Evolutionary conservation across 2,888 invertebrate species (phyloP).

Genomic region (Carabus problematicus): DNA sequence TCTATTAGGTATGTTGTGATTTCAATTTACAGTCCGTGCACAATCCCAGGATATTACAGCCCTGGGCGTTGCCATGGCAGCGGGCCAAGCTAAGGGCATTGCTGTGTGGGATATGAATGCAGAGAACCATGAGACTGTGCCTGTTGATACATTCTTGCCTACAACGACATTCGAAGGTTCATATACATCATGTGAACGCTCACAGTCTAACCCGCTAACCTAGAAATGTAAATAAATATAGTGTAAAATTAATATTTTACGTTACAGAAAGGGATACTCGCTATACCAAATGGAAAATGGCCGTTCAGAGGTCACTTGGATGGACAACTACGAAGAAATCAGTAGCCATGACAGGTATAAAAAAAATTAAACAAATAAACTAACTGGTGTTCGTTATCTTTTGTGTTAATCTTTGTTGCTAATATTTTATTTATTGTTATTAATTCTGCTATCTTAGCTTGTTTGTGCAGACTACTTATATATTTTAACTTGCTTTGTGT

Average conservation of each 20-base stretch:
- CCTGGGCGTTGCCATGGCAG: slow-evolving; percentile 92
- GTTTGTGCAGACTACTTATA: too few relatives aligned
- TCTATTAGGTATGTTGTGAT: background rate
- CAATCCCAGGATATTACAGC: slow-evolving; percentile 89
- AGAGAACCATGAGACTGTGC: slow-evolving; percentile 65
- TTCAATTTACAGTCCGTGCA: slow-evolving; percentile 69
- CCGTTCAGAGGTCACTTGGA: slow-evolving; percentile 88
- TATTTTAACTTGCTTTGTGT: background rate
- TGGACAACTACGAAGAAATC: slow-evolving; percentile 84
- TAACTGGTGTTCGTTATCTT: too few relatives aligned
- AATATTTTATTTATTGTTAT: background rate
- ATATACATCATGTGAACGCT: slow-evolving; percentile 8
- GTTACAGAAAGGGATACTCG: slow-evolving; percentile 73
- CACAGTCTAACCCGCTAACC: background rate
- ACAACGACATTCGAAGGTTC: slow-evolving; percentile 79
- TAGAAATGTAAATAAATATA: background rate
- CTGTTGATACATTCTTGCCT: slow-evolving; percentile 80
- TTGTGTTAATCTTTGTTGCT: too few relatives aligned
- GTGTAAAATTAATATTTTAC: slow-evolving; percentile 40
- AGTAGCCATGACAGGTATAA: slow-evolving; percentile 77
- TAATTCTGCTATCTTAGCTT: background rate
- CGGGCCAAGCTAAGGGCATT: slow-evolving; percentile 74
- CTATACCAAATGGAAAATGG: slow-evolving; percentile 94
- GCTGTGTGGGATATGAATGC: slow-evolving; percentile 73
- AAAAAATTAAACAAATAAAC: background rate